Base-by-base conservation (phyloP, 2,113 vertebrate species). In the Chaetorhynchus papuensis region DNA sequence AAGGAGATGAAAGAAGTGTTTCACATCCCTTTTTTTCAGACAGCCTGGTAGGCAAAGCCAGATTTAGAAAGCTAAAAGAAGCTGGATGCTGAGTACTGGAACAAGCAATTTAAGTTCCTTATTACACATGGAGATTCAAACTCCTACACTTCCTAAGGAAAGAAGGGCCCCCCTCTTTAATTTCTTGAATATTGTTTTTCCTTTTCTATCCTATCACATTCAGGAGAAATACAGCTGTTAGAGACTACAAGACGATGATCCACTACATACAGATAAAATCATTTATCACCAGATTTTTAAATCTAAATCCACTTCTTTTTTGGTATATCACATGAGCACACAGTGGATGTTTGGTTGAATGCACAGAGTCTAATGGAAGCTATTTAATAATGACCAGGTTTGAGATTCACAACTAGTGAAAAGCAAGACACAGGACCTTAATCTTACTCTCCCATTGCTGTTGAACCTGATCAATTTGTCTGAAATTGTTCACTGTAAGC, bases 61-160 rank as follows among this genome's bases (percentile, higher is more conserved):
- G 41, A 84, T 94, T 90, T 92, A 87, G 93, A 89, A 90, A 94
- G 33, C 18, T 39, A 50, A 42, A 83, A 50, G 13, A 77, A 90
- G 49, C 2, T 57, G 85, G n/a, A 87, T 80, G 31, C 31, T 27
- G 47, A 77, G 31, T 69, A 61, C 59, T 65, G 71, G 11, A 86
- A 77, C 42, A 52, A 57, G 27, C 21, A 88, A 70, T 97, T 95
- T 94, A 72, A 47, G 60, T 94, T 97, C 91, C 77, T 47, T 60
- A 50, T 39, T 54, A 78, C 22, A 37, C 24, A 64, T 4, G 11
- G 39, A 75, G 42, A 68, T 28, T 93, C 68, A 74, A 89, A 66
- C 21, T 66, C 30, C 24, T 59, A 28, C 26, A 39, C 17, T 91
- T 65, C 8, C 31, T 13, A 66, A 61, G 23, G 15, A 74, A 61